phyloP scores from a whole-genome alignment of 2,888 invertebrate species.

The Sphaerophoria rueppellii region DNA sequence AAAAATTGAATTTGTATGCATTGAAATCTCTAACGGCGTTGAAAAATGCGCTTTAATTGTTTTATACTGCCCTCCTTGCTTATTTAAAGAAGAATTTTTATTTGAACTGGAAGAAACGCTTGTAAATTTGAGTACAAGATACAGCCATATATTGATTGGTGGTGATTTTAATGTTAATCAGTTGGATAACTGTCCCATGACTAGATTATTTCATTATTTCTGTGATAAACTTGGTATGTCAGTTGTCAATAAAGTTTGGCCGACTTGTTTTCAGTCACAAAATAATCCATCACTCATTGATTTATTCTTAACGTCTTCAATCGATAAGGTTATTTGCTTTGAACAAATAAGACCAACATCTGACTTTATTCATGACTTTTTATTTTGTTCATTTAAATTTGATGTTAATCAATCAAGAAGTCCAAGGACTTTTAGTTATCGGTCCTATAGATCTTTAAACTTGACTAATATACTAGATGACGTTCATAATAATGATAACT shows the following conservation, averaged over 20 bases:
- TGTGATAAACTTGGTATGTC: neutral
- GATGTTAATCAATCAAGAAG: neutral
- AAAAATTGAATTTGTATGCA: neutral
- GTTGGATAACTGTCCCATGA: neutral
- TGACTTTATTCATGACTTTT: neutral
- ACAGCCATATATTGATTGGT: neutral
- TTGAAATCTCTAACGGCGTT: neutral
- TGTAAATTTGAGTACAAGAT: neutral
- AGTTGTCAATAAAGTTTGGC: too few relatives aligned
- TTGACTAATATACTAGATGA: too few relatives aligned
- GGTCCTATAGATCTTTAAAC: too few relatives aligned
- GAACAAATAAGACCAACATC: too few relatives aligned
- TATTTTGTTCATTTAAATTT: neutral
- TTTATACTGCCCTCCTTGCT: neutral
- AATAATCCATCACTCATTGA: too few relatives aligned
- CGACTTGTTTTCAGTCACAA: too few relatives aligned
- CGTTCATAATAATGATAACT: too few relatives aligned
- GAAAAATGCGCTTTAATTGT: neutral
- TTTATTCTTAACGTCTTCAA: too few relatives aligned
- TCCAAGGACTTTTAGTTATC: neutral
- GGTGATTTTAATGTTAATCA: neutral
- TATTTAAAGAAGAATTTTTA: neutral
- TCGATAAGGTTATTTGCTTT: too few relatives aligned
- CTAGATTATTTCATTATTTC: neutral
- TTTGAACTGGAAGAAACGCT: neutral